Percentiles rank a stretch among this genome's conserved stretches.
Conservation (phyloP, 2,797 vertebrate species). For the Crypturellus tataupa region DNA sequence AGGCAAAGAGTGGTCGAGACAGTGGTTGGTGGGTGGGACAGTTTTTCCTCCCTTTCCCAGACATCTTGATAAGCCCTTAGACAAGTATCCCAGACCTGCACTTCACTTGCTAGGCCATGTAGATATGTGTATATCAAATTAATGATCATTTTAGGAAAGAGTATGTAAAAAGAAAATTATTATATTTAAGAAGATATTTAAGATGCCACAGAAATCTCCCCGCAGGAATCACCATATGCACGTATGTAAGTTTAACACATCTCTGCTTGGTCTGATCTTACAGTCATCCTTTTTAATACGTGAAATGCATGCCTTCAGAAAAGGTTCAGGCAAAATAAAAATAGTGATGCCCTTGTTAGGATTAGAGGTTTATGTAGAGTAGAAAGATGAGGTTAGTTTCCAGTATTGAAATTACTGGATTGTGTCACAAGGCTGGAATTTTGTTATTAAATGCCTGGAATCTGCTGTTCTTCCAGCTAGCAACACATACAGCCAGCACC, state of each 20-base stretch:
- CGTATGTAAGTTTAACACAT: not conserved
- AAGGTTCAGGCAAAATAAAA: constrained; percentile 9
- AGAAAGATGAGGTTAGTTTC: constrained; percentile 45
- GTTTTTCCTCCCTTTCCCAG: not conserved
- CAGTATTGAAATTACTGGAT: constrained; percentile 35
- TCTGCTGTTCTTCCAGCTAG: constrained; percentile 58
- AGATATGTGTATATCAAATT: not conserved
- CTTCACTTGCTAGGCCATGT: not conserved
- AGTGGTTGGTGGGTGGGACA: fast-evolving
- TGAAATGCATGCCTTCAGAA: not conserved
- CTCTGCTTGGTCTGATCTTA: not conserved
- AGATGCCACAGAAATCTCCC: too few relatives aligned
- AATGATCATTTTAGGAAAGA: not conserved
- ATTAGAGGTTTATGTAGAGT: constrained; percentile 21
- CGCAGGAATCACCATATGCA: not conserved
- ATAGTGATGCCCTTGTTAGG: not conserved
- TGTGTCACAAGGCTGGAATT: constrained; percentile 74
- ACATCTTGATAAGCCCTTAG: not conserved
- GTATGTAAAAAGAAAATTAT: not conserved
- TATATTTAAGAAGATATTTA: not conserved
- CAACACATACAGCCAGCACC: constrained; percentile 15
- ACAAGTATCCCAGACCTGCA: not conserved
- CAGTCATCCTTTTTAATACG: not conserved
- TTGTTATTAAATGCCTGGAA: constrained; percentile 66
- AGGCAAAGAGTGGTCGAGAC: not conserved